Evolutionary conservation across 1,140 invertebrate genomes (phyloP).

Genomic region (Pogonomyrmex barbatus): DNA sequence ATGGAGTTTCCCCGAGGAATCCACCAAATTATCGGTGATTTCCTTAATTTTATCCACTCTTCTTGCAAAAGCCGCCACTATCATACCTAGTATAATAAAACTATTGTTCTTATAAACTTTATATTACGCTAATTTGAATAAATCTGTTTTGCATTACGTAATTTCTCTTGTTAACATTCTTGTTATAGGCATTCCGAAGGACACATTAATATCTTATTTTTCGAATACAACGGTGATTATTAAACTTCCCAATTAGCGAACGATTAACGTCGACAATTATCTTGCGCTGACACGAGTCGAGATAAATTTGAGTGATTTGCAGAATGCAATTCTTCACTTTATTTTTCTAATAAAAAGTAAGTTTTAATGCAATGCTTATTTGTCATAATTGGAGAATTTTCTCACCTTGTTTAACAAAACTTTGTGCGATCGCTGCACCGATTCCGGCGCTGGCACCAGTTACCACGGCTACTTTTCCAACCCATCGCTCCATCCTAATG

Average conservation of each 20-base stretch:
- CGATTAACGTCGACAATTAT: background rate
- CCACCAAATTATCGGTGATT: constrained; percentile 66
- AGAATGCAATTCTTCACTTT: background rate
- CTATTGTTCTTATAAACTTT: background rate
- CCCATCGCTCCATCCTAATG: constrained; percentile 87
- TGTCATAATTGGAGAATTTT: background rate
- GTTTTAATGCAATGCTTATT: background rate
- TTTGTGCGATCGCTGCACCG: constrained; percentile 82
- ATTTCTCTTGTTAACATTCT: background rate
- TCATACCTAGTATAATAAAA: constrained; percentile 83
- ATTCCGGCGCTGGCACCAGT: constrained; percentile 88
- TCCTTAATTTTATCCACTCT: constrained; percentile 85
- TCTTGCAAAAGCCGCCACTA: constrained; percentile 87
- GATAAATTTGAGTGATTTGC: background rate
- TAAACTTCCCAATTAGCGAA: background rate
- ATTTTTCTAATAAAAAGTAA: background rate
- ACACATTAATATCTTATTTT: background rate
- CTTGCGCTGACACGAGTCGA: background rate
- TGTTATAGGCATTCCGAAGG: background rate
- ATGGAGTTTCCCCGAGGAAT: constrained; percentile 77
- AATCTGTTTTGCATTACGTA: background rate
- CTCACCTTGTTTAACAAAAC: constrained; percentile 72
- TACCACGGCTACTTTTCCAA: constrained; percentile 86
- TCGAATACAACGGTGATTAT: background rate
- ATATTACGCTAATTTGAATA: background rate